Conservation (phyloP, 1,140 invertebrate genomes). For the Tetranychus cinnabarinus region DNA sequence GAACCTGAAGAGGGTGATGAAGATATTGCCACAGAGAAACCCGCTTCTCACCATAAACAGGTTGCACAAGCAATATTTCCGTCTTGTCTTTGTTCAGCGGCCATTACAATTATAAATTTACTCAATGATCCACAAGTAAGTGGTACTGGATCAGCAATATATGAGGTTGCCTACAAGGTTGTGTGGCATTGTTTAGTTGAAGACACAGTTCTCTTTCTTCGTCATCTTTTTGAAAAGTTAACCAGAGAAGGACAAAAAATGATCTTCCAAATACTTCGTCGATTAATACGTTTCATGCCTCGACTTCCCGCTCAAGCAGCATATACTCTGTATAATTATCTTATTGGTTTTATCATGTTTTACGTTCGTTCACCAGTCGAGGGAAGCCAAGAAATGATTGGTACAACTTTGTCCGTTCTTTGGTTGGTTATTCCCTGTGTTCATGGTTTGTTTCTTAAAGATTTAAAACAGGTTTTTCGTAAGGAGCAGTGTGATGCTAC, state of each 20-base stretch:
- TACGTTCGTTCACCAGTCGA: constrained; percentile 86
- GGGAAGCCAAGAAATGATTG: constrained; percentile 72
- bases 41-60: constrained; percentile 34
- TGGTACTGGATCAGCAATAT: constrained; percentile 50
- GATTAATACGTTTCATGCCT: constrained; percentile 75
- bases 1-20: constrained; percentile 46
- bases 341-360: constrained; percentile 97
- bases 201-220: constrained; percentile 81
- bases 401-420: constrained; percentile 70
- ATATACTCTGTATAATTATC: constrained; percentile 94
- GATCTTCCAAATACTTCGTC: constrained; percentile 73
- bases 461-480: constrained; percentile 88
- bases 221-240: constrained; percentile 82
- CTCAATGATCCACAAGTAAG: constrained; percentile 89
- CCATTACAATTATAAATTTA: constrained; percentile 76
- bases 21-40: constrained; percentile 25
- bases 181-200: constrained; percentile 95
- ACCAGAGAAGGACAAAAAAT: constrained; percentile 85
- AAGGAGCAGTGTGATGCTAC: constrained; percentile 97
- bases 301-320: constrained; percentile 88
- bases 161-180: constrained; percentile 33
- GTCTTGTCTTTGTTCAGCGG: constrained; percentile 78
- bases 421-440: constrained; percentile 94
- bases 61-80: constrained; percentile 84
- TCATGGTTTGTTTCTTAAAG: constrained; percentile 97